Percentiles rank a stretch among this genome's conserved stretches.
phyloP scores from a whole-genome alignment of 2,113 vertebrate species.

The Hippolais icterina region DNA sequence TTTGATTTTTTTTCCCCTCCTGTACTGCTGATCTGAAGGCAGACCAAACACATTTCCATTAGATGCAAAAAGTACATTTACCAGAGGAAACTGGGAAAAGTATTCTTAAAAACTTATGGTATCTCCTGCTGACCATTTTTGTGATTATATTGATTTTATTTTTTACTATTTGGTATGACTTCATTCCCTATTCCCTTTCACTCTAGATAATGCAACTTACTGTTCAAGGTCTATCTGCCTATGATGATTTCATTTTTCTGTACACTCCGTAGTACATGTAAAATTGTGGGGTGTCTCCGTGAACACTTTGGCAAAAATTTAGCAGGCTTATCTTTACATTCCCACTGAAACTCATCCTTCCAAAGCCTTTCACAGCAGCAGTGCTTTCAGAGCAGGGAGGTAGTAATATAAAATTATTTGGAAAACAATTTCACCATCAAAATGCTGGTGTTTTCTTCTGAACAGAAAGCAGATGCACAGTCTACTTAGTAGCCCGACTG shows the following conservation, averaged over 20 bases:
- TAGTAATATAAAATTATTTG: background rate
- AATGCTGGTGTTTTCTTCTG: background rate
- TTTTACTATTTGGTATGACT: background rate
- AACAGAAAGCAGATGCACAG: background rate
- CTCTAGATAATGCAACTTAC: background rate
- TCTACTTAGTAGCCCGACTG: background rate
- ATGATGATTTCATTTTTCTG: background rate
- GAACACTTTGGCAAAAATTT: background rate
- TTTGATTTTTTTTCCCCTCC: background rate
- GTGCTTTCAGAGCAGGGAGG: background rate
- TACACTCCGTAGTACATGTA: background rate
- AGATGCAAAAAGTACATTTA: background rate
- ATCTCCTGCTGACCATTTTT: background rate
- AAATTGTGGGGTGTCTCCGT: background rate
- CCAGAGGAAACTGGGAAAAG: background rate
- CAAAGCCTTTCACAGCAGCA: background rate
- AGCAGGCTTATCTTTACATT: background rate
- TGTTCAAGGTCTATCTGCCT: background rate
- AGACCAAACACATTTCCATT: background rate
- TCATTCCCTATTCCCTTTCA: background rate
- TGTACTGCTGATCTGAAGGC: background rate
- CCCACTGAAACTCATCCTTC: background rate
- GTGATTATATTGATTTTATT: background rate
- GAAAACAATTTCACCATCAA: background rate
- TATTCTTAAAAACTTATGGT: background rate